phyloP scores from a whole-genome alignment of 2,888 invertebrate species.

The Spilosoma lubricipeda region DNA sequence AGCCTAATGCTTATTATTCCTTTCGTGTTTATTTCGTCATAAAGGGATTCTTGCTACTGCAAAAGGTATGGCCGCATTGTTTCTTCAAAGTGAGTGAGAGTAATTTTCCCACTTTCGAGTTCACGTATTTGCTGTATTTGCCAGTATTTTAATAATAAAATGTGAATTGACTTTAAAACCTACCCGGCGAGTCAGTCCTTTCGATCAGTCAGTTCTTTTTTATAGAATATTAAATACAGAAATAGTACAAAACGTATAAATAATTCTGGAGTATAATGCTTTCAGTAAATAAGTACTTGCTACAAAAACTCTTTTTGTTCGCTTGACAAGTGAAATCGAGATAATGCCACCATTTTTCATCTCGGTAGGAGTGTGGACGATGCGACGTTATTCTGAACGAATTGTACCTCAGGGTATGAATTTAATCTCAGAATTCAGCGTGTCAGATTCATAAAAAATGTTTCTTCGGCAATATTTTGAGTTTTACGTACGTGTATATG shows the following conservation, averaged over 20 bases:
- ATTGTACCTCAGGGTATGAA: constrained; percentile 83
- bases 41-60: no score
- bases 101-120: no score
- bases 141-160: background rate
- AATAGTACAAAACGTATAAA: background rate
- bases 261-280: constrained; percentile 2
- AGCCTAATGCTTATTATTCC: no score
- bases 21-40: no score
- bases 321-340: constrained; percentile 78
- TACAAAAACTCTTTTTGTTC: constrained; percentile 66
- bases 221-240: background rate
- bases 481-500: constrained; percentile 60
- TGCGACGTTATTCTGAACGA: constrained; percentile 76
- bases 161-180: no score
- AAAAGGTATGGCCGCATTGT: no score
- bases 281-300: constrained; percentile 51
- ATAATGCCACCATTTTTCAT: constrained; percentile 82
- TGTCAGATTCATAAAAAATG: constrained; percentile 79
- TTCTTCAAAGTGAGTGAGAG: no score
- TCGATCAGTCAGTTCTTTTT: no score
- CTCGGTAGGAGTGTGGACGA: constrained; percentile 74
- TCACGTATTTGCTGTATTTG: no score
- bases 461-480: constrained; percentile 64
- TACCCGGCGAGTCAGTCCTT: no score
- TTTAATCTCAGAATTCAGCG: constrained; percentile 83